Percentiles rank a stretch among this genome's conserved stretches.
These are phyloP conservation scores for Agrochola circellaris DNA, from an alignment of 2,888 invertebrate species.

Conservation along the genomic window DNA sequence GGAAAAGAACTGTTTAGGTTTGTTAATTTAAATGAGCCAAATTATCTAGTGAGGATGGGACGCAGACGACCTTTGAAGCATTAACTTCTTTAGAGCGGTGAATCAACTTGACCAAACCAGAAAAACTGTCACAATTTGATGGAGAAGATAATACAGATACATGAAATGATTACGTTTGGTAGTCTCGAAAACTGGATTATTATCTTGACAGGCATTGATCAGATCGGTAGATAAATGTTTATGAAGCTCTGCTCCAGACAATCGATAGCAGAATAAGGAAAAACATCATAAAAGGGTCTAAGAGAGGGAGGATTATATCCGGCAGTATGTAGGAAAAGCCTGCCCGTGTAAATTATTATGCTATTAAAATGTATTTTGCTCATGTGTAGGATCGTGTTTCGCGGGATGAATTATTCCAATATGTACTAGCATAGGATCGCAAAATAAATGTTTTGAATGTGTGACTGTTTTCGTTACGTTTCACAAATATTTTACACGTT, in stretches of 20 bases:
- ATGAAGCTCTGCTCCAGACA: conserved; percentile 4
- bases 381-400: conserved; percentile 22
- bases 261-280: conserved; percentile 45
- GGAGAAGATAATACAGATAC: conserved; percentile 16
- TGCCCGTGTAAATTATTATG: conserved; percentile 43
- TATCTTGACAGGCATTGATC: conserved; percentile 10
- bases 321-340: conserved; percentile 25
- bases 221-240: background rate
- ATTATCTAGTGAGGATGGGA: conserved; percentile 74
- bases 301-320: conserved; percentile 18
- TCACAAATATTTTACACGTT: conserved; percentile 9
- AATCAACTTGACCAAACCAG: conserved; percentile 28
- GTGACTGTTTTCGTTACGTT: conserved; percentile 2
- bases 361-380: conserved; percentile 47
- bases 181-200: conserved; percentile 3
- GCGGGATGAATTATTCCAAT: conserved; percentile 33
- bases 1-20: conserved; percentile 84
- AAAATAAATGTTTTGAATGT: conserved; percentile 12
- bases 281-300: conserved; percentile 33
- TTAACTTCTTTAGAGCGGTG: conserved; percentile 42
- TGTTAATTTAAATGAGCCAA: conserved; percentile 79
- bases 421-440: conserved; percentile 21
- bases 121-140: background rate
- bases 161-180: background rate
- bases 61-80: conserved; percentile 60